Evolutionary conservation across 2,113 vertebrate species (phyloP), one percentile per base, ranked within the genome.

Genomic region (Neodontobutis hainanensis): DNA sequence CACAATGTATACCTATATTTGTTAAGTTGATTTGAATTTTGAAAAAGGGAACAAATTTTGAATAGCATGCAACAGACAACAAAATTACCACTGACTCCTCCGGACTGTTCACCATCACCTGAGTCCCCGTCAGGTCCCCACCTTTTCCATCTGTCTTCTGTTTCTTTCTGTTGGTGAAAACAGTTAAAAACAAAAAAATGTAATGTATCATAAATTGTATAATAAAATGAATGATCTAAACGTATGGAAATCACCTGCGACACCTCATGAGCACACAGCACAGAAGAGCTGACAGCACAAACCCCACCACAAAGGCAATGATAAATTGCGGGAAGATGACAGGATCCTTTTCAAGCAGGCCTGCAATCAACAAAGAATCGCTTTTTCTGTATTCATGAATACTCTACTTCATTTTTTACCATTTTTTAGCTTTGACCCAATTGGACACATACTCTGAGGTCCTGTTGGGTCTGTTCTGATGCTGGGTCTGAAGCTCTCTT

Each of bases 51-150:
- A 27, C 19, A 27, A 1, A 27, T 27, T 27, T 27, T 27, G 19
- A 27, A 27, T 27, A 27, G 19, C 19, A 27, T 27, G 19, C 19
- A 27, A 27, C 1, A 27, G 19, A 27, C 3, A 3, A 27, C 19
- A 27, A 27, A 58, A 43, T 14, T 78, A 87, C 87, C 82, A 63
- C 43, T 50, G 65, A 65, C 60, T 73, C 45, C 0, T 65, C 71
- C 12, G 67, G 70, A 69, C n/a, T 51, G 40, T 71, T 52, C 32
- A 77, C 68, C 87, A 86, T 77, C 70, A 86, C 78, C 52, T 82
- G 4, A 56, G 73, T 70, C 42, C 63, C 47, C 4, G 19, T 27
- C 19, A 3, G 19, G 19, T 27, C 19, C 19, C 3, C 19, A 27
- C 64, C 47, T 11, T n/a, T 14, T 64, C 9, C 57, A 56, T 5